Evolutionary conservation across 2,113 vertebrate genomes (phyloP), one percentile per base, ranked within the genome.

Genomic region (Oryzias celebensis): DNA sequence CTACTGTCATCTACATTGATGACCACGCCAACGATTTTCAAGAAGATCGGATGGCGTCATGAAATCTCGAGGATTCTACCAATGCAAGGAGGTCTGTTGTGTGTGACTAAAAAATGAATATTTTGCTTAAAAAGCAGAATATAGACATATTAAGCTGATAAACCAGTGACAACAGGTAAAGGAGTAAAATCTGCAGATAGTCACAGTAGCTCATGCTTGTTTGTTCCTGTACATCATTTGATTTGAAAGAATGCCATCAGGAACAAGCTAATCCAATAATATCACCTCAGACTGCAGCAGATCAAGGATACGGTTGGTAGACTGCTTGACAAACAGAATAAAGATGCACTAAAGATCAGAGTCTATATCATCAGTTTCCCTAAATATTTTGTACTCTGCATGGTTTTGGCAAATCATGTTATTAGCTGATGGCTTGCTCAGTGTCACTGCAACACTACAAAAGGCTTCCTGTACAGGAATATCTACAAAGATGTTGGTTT

Each of bases 151-250:
- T 36, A 12, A 12, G 36, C 36, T 36, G 58, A 50, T 26, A 12
- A 49, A 31, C 0, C 13, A 6, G 20, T 22, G 6, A 20, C 14
- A 51, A 48, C 22, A 22, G 15, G 47, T 26, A 18, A 49, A 13
- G 62, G 53, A 50, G 7, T 12, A 43, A 1, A 57, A 61, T 69
- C 68, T 54, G 58, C 62, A 76, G 81, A 36, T 36, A 17, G 49
- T 52, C 45, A 56, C 55, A 72, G 76, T 78, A 75, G 62, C 74
- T 58, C 74, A 67, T 62, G 68, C 49, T 65, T 45, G 58, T 54
- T 61, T 4, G 51, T 52, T 51, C 17, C 58, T 69, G 51, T 62
- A 71, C 78, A 78, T 74, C 80, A 83, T 22, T 68, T 6, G 54
- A 54, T 63, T 69, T 52, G 60, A 66, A 74, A 46, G 43, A 55